Evolutionary conservation across 1,140 invertebrate genomes (phyloP), one percentile per base, ranked within the genome.

Genomic region (Bombyx mandarina): DNA sequence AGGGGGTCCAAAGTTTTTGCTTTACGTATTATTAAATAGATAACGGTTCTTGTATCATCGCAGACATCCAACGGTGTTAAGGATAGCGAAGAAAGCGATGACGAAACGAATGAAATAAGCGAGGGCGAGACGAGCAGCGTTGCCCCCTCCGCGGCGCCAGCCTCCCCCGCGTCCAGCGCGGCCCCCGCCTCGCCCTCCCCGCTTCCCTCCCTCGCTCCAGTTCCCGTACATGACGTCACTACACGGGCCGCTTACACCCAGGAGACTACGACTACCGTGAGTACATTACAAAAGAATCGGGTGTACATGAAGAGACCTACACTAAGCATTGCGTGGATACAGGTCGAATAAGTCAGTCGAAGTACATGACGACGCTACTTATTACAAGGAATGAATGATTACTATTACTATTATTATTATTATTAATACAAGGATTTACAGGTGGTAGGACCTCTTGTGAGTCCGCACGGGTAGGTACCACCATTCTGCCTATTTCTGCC

Each of bases 61-160:
- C 60, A 86, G 83, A 83, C 83, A 1, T 78, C 79, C 46, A 84
- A 78, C 50, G 79, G 79, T 10, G 71, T 86, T 2, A 84, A 84
- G 53, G 81, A 84, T 49, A 82, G 69, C 60, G 89, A 90, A 58
- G 93, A 93, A 69, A 89, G 91, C 60, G 91, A 92, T 61, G 91
- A 92, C 67, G 90, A 92, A 63, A 90, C 92, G 8, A 75, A 73
- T 53, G 79, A 83, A 57, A 62, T 66, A 50, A 75, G 62, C 45
- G 77, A 81, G 50, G 69, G 70, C 7, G 70, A 78, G 51, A 59
- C 66, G 2, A 63, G 59, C 61, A 12, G 66, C 49, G 45, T 56
- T 43, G 43, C 61, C 35, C 54, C 67, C 7, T 60, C 61, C 3
- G 45, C 56, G 43, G 43, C 60, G 35, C 54, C 67, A 7, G 62